Evolutionary conservation across 2,797 vertebrate genomes (phyloP).

Genomic region (Tapirus indicus): DNA sequence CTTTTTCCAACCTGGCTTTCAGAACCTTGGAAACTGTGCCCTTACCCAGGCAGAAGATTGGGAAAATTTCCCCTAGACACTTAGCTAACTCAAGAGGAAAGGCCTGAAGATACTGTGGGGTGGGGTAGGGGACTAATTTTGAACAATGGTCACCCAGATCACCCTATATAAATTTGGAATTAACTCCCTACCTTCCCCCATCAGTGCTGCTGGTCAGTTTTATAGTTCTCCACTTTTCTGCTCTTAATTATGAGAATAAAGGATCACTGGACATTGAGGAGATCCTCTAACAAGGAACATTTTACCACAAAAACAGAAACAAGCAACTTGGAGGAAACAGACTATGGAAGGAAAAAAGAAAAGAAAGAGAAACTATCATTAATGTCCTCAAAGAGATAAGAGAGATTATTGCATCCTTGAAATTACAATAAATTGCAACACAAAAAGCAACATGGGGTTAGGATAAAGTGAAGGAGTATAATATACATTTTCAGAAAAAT

Average conservation of each 20-base stretch:
- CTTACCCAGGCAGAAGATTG: neutral
- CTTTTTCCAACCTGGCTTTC: neutral
- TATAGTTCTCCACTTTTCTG: neutral
- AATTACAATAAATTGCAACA: neutral
- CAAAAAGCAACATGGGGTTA: neutral
- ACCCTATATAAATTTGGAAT: fast-evolving
- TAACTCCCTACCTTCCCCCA: fast-evolving
- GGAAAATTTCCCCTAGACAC: neutral
- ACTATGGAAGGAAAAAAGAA: neutral
- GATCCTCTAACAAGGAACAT: neutral
- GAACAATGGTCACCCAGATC: neutral
- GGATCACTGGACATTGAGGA: neutral
- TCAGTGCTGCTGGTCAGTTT: neutral
- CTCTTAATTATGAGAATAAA: neutral
- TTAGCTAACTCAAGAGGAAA: neutral
- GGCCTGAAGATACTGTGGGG: fast-evolving
- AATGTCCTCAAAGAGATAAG: neutral
- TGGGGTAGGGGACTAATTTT: neutral
- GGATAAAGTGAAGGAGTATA: neutral
- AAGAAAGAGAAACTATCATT: neutral
- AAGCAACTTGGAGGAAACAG: neutral
- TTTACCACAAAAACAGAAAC: neutral
- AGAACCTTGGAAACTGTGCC: neutral
- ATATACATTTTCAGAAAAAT: neutral
- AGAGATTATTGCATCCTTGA: neutral